Percentiles rank a stretch among this genome's conserved stretches.
phyloP scores from a whole-genome alignment of 2,888 invertebrate genomes.

The Lysandra bellargus region DNA sequence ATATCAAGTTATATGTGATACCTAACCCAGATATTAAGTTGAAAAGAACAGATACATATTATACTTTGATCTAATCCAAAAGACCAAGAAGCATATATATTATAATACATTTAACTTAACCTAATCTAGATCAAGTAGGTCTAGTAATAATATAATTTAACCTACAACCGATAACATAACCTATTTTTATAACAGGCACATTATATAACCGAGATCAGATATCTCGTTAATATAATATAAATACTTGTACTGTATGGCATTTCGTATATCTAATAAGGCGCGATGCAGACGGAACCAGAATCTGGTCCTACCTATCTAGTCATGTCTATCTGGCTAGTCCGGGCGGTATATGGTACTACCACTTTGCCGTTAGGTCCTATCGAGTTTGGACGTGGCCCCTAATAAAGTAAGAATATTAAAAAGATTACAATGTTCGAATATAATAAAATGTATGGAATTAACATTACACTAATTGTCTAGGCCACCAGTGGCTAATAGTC shows the following conservation, averaged over 20 bases:
- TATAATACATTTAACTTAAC: too few relatives aligned
- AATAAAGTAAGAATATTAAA: neutral
- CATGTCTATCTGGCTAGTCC: neutral
- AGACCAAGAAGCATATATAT: too few relatives aligned
- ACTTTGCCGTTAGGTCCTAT: neutral
- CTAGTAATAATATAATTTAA: neutral
- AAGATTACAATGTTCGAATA: neutral
- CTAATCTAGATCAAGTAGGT: too few relatives aligned
- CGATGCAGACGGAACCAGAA: neutral
- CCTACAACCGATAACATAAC: neutral
- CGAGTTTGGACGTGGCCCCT: too few relatives aligned
- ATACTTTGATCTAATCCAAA: too few relatives aligned
- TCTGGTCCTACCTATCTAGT: conserved; percentile 1
- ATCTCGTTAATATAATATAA: neutral
- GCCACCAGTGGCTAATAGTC: too few relatives aligned
- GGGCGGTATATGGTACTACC: neutral
- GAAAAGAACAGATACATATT: too few relatives aligned
- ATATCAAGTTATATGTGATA: too few relatives aligned
- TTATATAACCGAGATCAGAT: neutral
- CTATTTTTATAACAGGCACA: neutral
- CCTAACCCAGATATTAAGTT: too few relatives aligned
- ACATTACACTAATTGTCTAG: too few relatives aligned
- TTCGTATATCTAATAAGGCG: conserved; percentile 10
- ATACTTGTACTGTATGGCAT: conserved; percentile 8
- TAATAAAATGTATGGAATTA: too few relatives aligned